A percentile compares a stretch with the other conserved stretches of the same genome.
Evolutionary conservation across 2,113 vertebrate genomes (phyloP).

Genomic region (Bufo bufo): DNA sequence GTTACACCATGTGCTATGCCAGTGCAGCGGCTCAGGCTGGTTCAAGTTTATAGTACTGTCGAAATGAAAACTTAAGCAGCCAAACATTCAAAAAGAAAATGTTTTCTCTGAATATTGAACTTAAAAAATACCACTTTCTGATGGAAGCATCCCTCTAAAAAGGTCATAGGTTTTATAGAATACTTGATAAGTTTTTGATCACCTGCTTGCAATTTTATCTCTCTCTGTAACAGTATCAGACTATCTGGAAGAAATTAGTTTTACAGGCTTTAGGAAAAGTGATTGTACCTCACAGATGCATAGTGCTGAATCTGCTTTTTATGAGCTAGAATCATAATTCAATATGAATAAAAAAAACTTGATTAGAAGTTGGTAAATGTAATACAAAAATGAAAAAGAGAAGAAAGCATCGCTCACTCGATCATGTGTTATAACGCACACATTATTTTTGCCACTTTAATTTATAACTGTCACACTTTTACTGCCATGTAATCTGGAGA

Average conservation of each 20-base stretch:
- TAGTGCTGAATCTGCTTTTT: not conserved
- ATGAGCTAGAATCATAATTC: conserved; percentile 12
- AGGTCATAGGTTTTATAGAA: not conserved
- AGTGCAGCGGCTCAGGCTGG: no score
- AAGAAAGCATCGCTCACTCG: not conserved
- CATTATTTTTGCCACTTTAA: conserved; percentile 36
- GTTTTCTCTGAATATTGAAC: no score
- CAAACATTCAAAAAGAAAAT: no score
- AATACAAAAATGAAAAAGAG: not conserved
- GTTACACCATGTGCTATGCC: no score
- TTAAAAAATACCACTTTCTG: no score
- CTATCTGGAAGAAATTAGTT: not conserved
- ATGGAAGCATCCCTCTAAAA: not conserved
- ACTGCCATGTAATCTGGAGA: conserved; percentile 44
- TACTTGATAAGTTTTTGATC: not conserved
- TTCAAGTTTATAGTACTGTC: no score
- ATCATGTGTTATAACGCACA: conserved; percentile 48
- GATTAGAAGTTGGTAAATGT: not conserved
- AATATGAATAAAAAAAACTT: not conserved
- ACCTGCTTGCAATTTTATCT: not conserved
- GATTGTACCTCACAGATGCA: not conserved
- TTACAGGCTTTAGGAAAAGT: not conserved
- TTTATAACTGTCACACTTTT: conserved; percentile 42
- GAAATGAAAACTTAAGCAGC: no score
- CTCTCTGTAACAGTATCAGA: not conserved